These are phyloP conservation scores for Macropis europaea DNA, from an alignment of 2,888 invertebrate genomes.

Conservation along the genomic window DNA sequence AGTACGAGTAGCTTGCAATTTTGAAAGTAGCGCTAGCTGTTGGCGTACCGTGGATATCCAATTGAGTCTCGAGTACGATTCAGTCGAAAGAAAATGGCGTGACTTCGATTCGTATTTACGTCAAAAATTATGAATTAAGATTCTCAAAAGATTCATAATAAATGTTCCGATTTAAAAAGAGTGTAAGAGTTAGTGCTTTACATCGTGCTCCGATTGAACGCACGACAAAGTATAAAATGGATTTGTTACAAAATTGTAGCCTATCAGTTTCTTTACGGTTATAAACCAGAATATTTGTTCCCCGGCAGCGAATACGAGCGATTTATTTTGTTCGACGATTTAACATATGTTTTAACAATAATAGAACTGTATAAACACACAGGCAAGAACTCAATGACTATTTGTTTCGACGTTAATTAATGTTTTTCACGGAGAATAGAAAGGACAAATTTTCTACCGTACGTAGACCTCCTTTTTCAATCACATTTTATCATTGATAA, in stretches of 20 bases:
- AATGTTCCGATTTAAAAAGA: not conserved
- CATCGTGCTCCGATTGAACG: not conserved
- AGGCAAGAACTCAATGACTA: not conserved
- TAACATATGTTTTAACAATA: conserved; percentile 16
- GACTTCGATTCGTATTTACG: not conserved
- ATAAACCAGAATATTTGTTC: not conserved
- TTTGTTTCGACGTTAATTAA: not conserved
- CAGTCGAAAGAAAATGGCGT: conserved; percentile 25
- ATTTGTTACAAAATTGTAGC: not conserved
- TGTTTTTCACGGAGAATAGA: not conserved
- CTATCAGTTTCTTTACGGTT: not conserved
- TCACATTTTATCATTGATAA: not conserved
- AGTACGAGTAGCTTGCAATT: not conserved
- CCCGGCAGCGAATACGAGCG: not conserved
- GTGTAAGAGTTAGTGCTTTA: conserved; percentile 5
- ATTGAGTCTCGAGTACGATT: not conserved
- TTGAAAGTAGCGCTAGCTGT: conserved; percentile 7
- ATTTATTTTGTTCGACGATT: not conserved
- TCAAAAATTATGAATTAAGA: conserved; percentile 20
- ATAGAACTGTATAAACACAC: not conserved
- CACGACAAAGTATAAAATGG: not conserved
- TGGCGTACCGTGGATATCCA: not conserved
- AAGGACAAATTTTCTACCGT: not conserved
- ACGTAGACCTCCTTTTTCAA: not conserved
- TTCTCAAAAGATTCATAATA: not conserved